Evolutionary conservation across 1,140 invertebrate species (phyloP), one percentile per base, ranked within the genome.

Genomic region (Ctenoplectra terminalis): DNA sequence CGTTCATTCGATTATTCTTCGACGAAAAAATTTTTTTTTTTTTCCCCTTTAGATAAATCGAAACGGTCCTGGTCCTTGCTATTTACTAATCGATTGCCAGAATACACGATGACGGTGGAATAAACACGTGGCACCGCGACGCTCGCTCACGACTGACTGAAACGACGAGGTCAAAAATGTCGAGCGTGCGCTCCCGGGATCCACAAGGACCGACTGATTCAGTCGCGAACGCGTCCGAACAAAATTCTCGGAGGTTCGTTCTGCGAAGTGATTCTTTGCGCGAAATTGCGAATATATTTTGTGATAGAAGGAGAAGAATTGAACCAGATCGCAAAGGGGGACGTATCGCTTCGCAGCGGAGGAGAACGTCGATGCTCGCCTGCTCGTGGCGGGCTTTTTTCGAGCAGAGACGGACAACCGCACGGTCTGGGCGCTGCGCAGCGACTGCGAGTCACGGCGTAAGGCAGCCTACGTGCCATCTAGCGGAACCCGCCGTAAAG

Each of bases 91-190:
- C 15, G 6, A 69, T 69, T 7, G 48, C 31, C 5, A 54, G 2
- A 15, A 15, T 31, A 26, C 48, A 26, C 67, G 31, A 20, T 52
- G 7, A 8, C 20, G 48, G n/a, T 70, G 48, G 26, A 20, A 48
- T 26, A 46, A n/a, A 50, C 84, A 89, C 85, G 87, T 89, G 87
- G 84, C 86, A 83, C 84, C 90, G 85, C 89, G 90, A 87, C 86
- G 90, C 82, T 80, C 69, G 89, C 85, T 84, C 81, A 88, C 87
- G 89, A 84, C 80, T 70, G 85, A 88, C 86, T 90, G 90, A 84
- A 78, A 64, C 77, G 58, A 17, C 43, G 56, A 17, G 50, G 50
- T n/a, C 37, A 23, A 61, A 73, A 63, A 48, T 20, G 40, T 48
- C 70, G 15, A 23, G 77, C 54, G 50, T 83, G 77, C 82, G 82